Evolutionary conservation across 2,888 invertebrate species (phyloP).

Genomic region (Melieria crassipennis): DNA sequence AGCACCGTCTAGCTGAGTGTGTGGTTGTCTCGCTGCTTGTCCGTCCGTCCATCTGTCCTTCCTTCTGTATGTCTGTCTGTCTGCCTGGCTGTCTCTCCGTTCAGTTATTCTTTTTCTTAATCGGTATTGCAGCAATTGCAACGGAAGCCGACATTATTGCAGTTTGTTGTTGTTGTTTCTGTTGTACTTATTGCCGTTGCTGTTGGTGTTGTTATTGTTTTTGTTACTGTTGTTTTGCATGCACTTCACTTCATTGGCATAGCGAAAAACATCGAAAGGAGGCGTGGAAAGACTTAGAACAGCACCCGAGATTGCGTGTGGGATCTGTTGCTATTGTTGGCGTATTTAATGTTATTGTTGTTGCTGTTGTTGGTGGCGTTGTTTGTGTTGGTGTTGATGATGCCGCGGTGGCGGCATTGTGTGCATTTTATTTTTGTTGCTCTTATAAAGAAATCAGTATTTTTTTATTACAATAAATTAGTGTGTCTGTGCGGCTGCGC

Average conservation of each 20-base stretch:
- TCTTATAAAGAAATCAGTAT: constrained; percentile 30
- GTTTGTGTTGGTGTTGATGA: constrained; percentile 20
- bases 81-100: constrained; percentile 15
- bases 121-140: constrained; percentile 21
- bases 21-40: neutral
- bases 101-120: constrained; percentile 22
- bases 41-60: neutral
- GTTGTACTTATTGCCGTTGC: neutral
- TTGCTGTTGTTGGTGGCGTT: neutral
- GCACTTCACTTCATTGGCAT: neutral
- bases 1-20: neutral
- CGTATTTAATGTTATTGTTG: neutral
- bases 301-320: too few species aligned
- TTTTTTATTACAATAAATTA: constrained; percentile 17
- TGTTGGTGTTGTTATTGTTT: neutral
- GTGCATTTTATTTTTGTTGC: constrained; percentile 11
- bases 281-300: too few species aligned
- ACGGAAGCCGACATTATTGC: constrained; percentile 36
- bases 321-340: neutral
- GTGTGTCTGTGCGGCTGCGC: neutral
- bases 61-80: neutral
- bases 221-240: constrained; percentile 17
- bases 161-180: constrained; percentile 16
- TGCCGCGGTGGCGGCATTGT: neutral
- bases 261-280: neutral